Base-by-base conservation (phyloP, 1,140 invertebrate genomes). In the Drosophila sechellia region DNA sequence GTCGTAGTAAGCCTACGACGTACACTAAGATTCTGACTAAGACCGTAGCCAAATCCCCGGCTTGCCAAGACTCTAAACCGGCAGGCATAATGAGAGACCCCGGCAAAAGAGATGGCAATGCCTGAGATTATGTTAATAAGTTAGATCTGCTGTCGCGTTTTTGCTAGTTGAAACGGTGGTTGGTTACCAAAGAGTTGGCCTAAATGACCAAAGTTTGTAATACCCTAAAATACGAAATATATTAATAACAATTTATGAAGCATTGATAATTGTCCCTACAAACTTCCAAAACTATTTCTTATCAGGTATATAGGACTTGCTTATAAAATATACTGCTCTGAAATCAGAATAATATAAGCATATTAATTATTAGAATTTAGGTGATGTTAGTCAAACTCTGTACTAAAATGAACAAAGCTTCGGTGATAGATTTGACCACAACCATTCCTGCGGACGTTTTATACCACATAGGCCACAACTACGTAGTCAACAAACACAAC, bases 111-210 rank as follows among this genome's bases (percentile, higher is more conserved):
- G 58, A 57, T 72, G 50, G 56, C 50, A 57, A 66, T 66, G 66
- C 70, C 61, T 81, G 70, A 83, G 84, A 86, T 86, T 87, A 86
- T 86, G 83, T 84, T 87, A 86, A 86, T 86, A 83, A 87, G 83
- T 77, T 79, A 56, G 61, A 66, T 75, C 83, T 80, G 76, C 15
- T 50, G 64, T 27, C 56, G 25, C 61, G 57, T 75, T 71, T 34
- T 50, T 50, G 46, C 15, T 49, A 55, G 68, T 73, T 69, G 75
- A 34, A 84, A 79, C 80, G 76, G 81, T 79, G 79, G 79, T 79
- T 84, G 76, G 65, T 72, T 73, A 68, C 77, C 76, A 60, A 75
- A 71, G 15, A 35, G 49, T 65, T 65, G 77, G 59, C 59, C 71
- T 48, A 72, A 76, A 54, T 37, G 46, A 81, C 57, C 42, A 40